Evolutionary conservation across 2,797 vertebrate genomes (phyloP), one percentile per base, ranked within the genome.

Genomic region (Rhinogobio ventralis): DNA sequence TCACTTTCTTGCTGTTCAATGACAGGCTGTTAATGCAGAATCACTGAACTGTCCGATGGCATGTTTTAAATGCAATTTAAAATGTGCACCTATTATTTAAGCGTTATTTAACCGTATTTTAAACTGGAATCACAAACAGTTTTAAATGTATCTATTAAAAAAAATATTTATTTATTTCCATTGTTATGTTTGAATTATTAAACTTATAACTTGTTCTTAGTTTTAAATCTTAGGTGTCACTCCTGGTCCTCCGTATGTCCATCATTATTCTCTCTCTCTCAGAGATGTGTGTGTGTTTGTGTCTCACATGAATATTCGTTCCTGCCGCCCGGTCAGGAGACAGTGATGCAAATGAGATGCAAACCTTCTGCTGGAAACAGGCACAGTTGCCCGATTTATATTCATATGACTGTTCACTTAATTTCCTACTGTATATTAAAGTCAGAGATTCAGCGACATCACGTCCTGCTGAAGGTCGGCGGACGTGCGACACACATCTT

Each of bases 361-460:
- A 30, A 77, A 76, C 30, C 62, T 60, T 84, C 82, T 36, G 82
- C 36, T 57, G 23, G 75, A 55, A 78, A 68, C n/a, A 19, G 82
- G 45, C 64, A 19, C 62, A 45, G 67, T 57, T 17, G 68, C 51
- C 28, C 9, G 3, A 53, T 77, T 60, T n/a, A 45, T 30, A 45
- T 75, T 66, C 33, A 30, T 57, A 23, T 13, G 25, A 45, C 17
- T 55, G 13, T 39, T 76, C 60, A 76, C 30, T 51, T 66, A 2
- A 66, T 51, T 23, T 72, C 15, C 62, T 13, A 15, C 77, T 33
- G 25, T 49, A 30, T 20, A 66, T 45, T 28, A 46, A 30, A 9
- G 62, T 8, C n/a, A 46, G 23, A 72, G 39, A 46, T 28, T 46
- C 69, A 53, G 46, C 1, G 0, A 8, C 5, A 7, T 8, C 14